phyloP scores from a whole-genome alignment of 2,113 vertebrate species.

The Sphaerodactylus townsendi region DNA sequence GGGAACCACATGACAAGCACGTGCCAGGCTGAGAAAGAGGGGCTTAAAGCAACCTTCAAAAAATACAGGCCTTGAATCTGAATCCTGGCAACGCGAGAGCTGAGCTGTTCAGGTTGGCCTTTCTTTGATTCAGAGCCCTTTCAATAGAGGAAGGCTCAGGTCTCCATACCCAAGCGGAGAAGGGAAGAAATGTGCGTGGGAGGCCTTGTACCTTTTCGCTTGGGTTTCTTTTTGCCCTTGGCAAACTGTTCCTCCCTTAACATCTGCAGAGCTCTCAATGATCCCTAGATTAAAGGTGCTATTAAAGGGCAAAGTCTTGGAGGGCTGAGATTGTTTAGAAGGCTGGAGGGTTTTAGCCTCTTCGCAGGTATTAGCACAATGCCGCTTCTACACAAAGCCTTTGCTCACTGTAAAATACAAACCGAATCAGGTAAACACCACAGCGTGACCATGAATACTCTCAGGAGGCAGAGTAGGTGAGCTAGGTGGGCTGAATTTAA shows the following conservation, averaged over 20 bases:
- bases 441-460: neutral
- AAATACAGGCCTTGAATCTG: too few relatives aligned
- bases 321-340: slow-evolving; percentile 1
- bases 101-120: too few relatives aligned
- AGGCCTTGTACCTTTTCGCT: neutral
- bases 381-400: neutral
- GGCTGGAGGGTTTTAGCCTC: neutral
- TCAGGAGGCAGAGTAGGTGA: neutral
- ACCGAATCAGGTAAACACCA: neutral
- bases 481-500: neutral
- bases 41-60: too few relatives aligned
- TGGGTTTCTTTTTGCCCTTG: neutral
- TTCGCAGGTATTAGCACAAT: neutral
- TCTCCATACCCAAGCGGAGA: neutral
- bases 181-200: neutral
- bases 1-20: too few relatives aligned
- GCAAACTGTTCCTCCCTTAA: slow-evolving; percentile 14
- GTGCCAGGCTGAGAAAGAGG: too few relatives aligned
- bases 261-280: neutral
- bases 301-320: slow-evolving; percentile 6
- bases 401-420: neutral
- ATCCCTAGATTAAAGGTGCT: slow-evolving; percentile 3
- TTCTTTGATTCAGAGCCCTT: neutral
- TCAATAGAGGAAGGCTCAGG: neutral
- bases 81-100: too few relatives aligned